A percentile compares a stretch with the other conserved stretches of the same genome.
These are phyloP conservation scores for Fragum sueziense DNA, from an alignment of 2,888 invertebrate genomes.

Conservation along the genomic window DNA sequence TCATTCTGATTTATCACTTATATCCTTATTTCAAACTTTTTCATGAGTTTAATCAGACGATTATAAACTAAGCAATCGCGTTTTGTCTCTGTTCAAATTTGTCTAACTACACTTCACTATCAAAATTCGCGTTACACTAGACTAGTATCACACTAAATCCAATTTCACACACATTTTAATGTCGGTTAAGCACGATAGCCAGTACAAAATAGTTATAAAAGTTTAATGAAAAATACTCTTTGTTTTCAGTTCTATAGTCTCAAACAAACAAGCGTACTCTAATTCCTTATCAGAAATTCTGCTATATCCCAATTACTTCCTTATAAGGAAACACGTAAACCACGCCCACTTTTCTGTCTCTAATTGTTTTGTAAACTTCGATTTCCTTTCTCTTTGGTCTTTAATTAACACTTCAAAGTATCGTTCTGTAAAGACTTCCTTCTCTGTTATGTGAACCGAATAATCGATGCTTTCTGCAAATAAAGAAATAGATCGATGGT, in stretches of 20 bases:
- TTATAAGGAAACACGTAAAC: background rate
- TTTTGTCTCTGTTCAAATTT: too few relatives aligned
- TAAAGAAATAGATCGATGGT: too few relatives aligned
- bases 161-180: background rate
- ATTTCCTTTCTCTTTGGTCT: background rate
- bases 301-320: conserved; percentile 16
- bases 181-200: background rate
- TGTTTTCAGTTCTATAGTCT: background rate
- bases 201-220: background rate
- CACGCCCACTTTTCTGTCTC: background rate
- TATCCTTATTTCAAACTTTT: too few relatives aligned
- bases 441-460: background rate
- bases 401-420: background rate
- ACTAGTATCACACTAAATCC: background rate
- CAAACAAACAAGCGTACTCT: background rate
- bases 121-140: too few relatives aligned
- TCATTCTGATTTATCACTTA: background rate
- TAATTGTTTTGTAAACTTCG: conserved; percentile 14
- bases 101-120: too few relatives aligned
- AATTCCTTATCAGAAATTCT: conserved; percentile 13
- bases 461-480: background rate
- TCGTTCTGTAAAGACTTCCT: background rate
- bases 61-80: too few relatives aligned
- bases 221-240: background rate
- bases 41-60: too few relatives aligned